phyloP scores from a whole-genome alignment of 2,113 vertebrate species.

The Psilopogon haemacephalus region DNA sequence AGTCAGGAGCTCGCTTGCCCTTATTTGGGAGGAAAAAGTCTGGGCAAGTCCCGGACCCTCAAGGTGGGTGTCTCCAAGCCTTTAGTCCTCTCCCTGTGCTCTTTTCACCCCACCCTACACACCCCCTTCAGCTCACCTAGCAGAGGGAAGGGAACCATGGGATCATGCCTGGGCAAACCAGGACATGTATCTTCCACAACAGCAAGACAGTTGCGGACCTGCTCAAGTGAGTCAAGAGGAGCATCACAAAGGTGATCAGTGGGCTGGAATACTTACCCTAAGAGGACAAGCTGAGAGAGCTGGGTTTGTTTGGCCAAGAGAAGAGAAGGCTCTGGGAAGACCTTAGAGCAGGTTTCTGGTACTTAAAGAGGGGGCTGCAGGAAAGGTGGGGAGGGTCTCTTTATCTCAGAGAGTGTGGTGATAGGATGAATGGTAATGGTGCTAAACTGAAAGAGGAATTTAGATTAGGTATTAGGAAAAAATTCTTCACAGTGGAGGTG shows the following conservation, averaged over 20 bases:
- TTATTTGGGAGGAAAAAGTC: no score
- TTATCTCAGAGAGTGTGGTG: not conserved
- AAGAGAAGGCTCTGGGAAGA: not conserved
- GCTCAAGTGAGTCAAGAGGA: no score
- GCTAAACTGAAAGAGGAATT: not conserved
- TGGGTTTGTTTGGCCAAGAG: not conserved
- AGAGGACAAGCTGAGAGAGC: not conserved
- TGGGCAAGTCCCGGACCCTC: no score
- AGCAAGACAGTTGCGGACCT: not conserved
- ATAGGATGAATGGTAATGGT: not conserved
- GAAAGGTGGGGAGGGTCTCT: not conserved
- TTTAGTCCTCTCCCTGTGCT: no score
- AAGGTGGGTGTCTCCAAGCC: no score
- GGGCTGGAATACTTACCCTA: not conserved
- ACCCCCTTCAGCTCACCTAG: no score
- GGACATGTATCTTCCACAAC: no score
- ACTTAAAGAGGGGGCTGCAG: not conserved
- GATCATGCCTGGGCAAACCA: no score
- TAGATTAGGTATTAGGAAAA: no score
- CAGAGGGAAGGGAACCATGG: no score
- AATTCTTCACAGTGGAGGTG: not conserved
- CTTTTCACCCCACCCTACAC: no score
- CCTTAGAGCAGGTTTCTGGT: not conserved
- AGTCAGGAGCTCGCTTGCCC: no score
- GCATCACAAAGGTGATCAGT: not conserved